Evolutionary conservation across 2,888 invertebrate genomes (phyloP), one percentile per base, ranked within the genome.

Genomic region (Aradus depressus): DNA sequence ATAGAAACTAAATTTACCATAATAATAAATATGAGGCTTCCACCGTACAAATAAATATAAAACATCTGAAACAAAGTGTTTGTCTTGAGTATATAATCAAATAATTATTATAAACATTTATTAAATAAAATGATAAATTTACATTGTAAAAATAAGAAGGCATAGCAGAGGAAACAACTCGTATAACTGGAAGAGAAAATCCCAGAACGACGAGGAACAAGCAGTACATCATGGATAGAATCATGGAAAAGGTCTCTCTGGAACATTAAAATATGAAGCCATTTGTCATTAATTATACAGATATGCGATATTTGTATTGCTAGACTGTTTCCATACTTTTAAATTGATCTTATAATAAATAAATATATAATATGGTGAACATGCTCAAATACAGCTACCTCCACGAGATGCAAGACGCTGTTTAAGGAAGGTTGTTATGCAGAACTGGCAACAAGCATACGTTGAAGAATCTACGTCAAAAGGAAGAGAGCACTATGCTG

Each of bases 161-260:
- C 21, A 88, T 84, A 61, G 80, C 78, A 42, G 77, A 75, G 3
- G 86, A 83, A 56, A 89, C 82, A 44, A 87, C 84, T 71, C 90
- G 87, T 3, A 90, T 86, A 54, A 91, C 77, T 3, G 91, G 90
- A 62, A 92, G 80, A 14, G 89, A 86, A 32, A 89, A 76, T 6
- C 88, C 88, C 57, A 87, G 70, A 4, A 91, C 82, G 12, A 91
- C 84, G 52, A 92, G 68, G 12, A 90, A 71, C 66, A 91, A 88
- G 50, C 84, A 86, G 68, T 91, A 92, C 23, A 90, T 72, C 2
- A 84, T 84, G 34, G 88, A 88, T 37, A 88, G 67, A 4, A 82
- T 79, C 52, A 79, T 76, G 59, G 81, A 81, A 53, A 85, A 66
- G 34, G 80, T 79, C 67, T 84, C 84, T 62, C 80, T 81, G 64